Evolutionary conservation across 2,113 vertebrate genomes (phyloP).

Genomic region (Sceloporus tristichus): DNA sequence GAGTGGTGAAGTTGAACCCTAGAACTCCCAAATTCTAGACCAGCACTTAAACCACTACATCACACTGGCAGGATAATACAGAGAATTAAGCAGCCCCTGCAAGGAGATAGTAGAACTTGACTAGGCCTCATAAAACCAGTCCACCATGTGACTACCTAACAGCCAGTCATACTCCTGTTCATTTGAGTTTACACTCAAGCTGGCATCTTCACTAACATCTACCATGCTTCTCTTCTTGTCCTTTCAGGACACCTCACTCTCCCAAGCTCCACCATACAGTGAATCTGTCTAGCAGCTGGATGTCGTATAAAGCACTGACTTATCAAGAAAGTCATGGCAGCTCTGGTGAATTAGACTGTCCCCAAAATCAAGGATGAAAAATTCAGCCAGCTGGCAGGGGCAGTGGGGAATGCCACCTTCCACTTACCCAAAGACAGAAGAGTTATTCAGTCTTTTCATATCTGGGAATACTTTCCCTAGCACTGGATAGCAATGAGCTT

Average conservation of each 20-base stretch:
- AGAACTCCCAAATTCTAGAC: neutral
- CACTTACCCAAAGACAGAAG: constrained; percentile 12
- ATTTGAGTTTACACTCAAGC: no score
- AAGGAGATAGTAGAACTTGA: neutral
- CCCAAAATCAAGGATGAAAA: no score
- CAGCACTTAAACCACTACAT: no score
- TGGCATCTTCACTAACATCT: neutral
- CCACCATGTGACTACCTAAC: neutral
- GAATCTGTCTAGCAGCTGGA: neutral
- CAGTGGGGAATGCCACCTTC: no score
- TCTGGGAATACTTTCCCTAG: neutral
- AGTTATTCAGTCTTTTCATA: neutral
- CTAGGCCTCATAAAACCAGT: neutral
- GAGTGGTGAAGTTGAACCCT: neutral
- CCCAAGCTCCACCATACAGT: no score
- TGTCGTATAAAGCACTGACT: neutral
- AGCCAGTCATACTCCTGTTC: neutral
- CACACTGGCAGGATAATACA: neutral
- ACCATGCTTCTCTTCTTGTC: neutral
- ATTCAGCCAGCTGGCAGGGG: neutral
- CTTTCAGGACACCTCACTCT: neutral
- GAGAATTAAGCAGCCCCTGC: neutral
- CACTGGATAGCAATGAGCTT: neutral
- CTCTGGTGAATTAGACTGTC: neutral
- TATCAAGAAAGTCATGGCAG: neutral